phyloP scores from a whole-genome alignment of 1,140 invertebrate species.

The Drosophila prosaltans region DNA sequence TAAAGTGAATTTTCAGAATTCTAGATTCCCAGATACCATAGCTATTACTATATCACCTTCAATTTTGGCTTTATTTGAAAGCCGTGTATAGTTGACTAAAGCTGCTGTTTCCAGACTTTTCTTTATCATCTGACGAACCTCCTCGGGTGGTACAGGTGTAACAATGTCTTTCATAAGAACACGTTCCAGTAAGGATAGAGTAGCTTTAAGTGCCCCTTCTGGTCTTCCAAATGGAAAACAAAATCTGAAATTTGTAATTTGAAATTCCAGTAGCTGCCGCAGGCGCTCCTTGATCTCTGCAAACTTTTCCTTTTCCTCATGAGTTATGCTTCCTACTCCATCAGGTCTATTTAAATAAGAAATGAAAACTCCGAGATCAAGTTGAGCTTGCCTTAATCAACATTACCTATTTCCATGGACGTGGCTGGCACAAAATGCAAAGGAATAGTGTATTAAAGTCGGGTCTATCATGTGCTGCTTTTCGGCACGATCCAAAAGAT shows the following conservation, averaged over 20 bases:
- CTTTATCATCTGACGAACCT: slow-evolving; percentile 97
- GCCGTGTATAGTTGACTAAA: slow-evolving; percentile 97
- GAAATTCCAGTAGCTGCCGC: slow-evolving; percentile 95
- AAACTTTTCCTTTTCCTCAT: slow-evolving; percentile 99
- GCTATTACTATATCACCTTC: slow-evolving; percentile 88
- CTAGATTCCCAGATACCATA: not conserved
- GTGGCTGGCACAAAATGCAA: slow-evolving; percentile 99
- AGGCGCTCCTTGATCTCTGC: slow-evolving; percentile 98
- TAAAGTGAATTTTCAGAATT: not conserved
- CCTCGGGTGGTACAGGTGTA: slow-evolving; percentile 98
- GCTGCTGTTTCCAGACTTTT: slow-evolving; percentile 99
- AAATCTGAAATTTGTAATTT: slow-evolving; percentile 99
- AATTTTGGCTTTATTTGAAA: slow-evolving; percentile 98
- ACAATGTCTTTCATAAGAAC: slow-evolving; percentile 99
- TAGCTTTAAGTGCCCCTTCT: slow-evolving; percentile 98
- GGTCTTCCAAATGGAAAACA: slow-evolving; percentile 99
- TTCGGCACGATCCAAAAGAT: slow-evolving; percentile 97
- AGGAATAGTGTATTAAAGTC: slow-evolving; percentile 98
- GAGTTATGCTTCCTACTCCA: slow-evolving; percentile 98
- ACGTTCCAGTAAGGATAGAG: slow-evolving; percentile 96
- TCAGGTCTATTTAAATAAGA: slow-evolving; percentile 89
- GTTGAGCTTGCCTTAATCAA: slow-evolving; percentile 10
- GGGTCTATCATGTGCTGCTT: slow-evolving; percentile 97
- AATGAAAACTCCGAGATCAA: slow-evolving; percentile 23
- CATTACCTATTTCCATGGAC: slow-evolving; percentile 93